Percentiles rank a stretch among this genome's conserved stretches.
These are phyloP conservation scores for Apostichopus leukothele DNA, from an alignment of 53 echinoderm and acorn worm genomes.

Conservation along the genomic window DNA sequence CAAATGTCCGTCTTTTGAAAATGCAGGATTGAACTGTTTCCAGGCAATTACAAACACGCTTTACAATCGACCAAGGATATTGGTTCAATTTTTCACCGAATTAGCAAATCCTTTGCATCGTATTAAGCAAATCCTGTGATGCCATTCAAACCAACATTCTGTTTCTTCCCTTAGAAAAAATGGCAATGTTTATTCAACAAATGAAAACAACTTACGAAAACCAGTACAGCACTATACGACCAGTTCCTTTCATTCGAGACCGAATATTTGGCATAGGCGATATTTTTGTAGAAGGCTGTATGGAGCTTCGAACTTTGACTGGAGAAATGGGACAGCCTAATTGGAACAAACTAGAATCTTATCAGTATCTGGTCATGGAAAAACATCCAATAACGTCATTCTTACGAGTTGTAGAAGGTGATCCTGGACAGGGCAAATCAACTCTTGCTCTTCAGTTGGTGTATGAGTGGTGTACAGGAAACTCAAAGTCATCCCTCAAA, in stretches of 20 bases:
- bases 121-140: no score
- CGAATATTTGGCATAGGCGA: neutral
- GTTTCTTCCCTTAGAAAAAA: neutral
- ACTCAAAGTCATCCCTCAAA: neutral
- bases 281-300: neutral
- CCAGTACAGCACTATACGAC: neutral
- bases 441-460: neutral
- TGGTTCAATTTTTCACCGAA: no score
- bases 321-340: neutral
- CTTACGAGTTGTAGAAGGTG: neutral
- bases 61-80: no score
- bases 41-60: no score
- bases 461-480: neutral
- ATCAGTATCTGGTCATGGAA: neutral
- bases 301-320: neutral
- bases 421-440: neutral
- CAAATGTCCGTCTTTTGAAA: no score
- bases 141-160: no score
- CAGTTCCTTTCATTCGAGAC: slow-evolving; percentile 18
- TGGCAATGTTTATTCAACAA: neutral
- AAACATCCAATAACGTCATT: neutral
- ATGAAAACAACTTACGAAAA: slow-evolving; percentile 2
- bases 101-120: no score
- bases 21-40: no score
- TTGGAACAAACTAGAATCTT: neutral